phyloP scores from a whole-genome alignment of 2,797 vertebrate genomes.

The Vultur gryphus region DNA sequence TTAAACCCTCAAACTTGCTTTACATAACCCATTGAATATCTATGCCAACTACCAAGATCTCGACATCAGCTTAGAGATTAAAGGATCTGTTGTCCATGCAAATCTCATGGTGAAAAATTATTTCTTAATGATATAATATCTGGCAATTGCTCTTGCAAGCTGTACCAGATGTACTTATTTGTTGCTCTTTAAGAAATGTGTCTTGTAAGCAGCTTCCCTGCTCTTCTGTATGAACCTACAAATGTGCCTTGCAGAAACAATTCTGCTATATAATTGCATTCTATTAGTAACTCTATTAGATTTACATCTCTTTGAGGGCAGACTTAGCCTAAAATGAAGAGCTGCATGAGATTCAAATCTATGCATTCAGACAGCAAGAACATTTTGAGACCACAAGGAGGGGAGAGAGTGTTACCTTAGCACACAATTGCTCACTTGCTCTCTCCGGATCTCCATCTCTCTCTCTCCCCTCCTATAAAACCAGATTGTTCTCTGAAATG shows the following conservation, averaged over 20 bases:
- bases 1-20: background rate
- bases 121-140: background rate
- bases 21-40: background rate
- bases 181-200: background rate
- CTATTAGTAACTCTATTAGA: background rate
- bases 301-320: slow-evolving; percentile 11
- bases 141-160: background rate
- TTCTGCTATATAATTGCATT: background rate
- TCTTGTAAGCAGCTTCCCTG: background rate
- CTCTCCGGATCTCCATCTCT: background rate
- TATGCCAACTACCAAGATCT: background rate
- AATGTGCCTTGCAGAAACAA: background rate
- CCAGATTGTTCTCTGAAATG: background rate
- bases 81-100: background rate
- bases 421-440: background rate
- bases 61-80: background rate
- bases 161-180: background rate
- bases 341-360: background rate
- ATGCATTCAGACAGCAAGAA: background rate
- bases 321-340: background rate
- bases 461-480: background rate
- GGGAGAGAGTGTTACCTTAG: background rate
- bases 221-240: background rate
- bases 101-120: background rate
- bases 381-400: background rate